Conservation (phyloP, 2,888 invertebrate species). For the Lysandra coridon region DNA sequence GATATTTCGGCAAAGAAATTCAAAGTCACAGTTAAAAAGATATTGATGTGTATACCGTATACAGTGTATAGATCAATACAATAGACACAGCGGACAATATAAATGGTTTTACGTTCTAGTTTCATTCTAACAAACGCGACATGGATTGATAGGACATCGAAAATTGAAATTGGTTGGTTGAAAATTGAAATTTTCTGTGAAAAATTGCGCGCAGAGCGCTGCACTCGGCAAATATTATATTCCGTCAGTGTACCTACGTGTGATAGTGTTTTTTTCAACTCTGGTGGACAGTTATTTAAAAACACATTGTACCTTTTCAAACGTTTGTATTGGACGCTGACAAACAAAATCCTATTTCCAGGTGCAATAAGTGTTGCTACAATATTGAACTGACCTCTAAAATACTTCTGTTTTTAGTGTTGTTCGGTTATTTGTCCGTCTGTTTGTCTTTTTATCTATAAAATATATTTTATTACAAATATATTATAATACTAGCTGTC, state of each 20-base stretch:
- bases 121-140: slow-evolving; percentile 41
- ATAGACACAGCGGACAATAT: slow-evolving; percentile 28
- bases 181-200: slow-evolving; percentile 40
- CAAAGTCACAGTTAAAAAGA: background rate
- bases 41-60: background rate
- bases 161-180: slow-evolving; percentile 40
- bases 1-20: background rate
- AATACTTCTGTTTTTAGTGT: background rate
- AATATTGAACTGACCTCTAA: background rate
- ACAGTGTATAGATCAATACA: background rate
- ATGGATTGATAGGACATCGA: slow-evolving; percentile 43
- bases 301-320: slow-evolving; percentile 13
- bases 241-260: slow-evolving; percentile 25
- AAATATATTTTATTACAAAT: background rate
- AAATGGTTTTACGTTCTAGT: slow-evolving; percentile 36
- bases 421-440: background rate
- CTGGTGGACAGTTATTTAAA: slow-evolving; percentile 8
- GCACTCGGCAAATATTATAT: slow-evolving; percentile 34
- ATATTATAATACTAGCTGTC: background rate
- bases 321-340: background rate
- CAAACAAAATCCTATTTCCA: slow-evolving; percentile 12
- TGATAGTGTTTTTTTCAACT: slow-evolving; percentile 28
- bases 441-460: background rate
- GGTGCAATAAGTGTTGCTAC: background rate
- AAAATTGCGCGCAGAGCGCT: slow-evolving; percentile 35